Conservation (phyloP, 92 coral and sea anemone genomes). For the Umimayanthus kanabou region DNA sequence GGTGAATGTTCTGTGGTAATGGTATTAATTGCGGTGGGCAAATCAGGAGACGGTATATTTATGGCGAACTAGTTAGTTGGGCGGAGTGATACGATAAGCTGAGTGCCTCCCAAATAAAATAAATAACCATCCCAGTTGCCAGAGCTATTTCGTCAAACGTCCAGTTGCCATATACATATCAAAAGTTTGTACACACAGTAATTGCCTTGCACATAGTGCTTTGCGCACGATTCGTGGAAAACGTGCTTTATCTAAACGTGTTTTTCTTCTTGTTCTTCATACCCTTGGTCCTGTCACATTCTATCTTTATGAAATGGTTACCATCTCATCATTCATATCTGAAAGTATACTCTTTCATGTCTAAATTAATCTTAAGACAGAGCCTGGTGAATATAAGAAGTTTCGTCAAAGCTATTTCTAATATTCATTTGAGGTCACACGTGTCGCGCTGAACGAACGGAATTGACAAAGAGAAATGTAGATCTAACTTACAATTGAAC, state of each 20-base stretch:
- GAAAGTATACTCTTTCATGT: slow-evolving; percentile 2
- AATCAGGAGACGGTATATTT: not conserved
- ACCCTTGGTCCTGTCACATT: slow-evolving; percentile 22
- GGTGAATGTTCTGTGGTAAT: not conserved
- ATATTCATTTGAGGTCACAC: slow-evolving; percentile 31
- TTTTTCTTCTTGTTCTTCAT: not conserved
- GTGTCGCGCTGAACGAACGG: not conserved
- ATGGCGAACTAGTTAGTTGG: slow-evolving; percentile 18
- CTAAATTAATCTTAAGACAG: slow-evolving; percentile 17
- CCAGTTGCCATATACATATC: slow-evolving; percentile 15
- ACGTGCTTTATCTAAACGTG: slow-evolving; percentile 33
- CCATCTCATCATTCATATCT: slow-evolving; percentile 15
- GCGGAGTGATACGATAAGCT: slow-evolving; percentile 21
- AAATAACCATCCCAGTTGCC: not conserved
- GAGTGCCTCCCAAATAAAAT: not conserved
- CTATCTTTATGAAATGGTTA: slow-evolving; percentile 28
- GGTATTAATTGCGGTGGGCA: slow-evolving; percentile 25
- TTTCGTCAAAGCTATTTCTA: not conserved
- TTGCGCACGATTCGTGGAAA: slow-evolving; percentile 24
- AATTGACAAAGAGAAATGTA: slow-evolving; percentile 7
- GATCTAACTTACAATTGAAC: not conserved
- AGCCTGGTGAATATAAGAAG: not conserved
- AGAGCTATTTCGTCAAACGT: slow-evolving; percentile 10
- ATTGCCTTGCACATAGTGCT: slow-evolving; percentile 27
- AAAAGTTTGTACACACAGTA: slow-evolving; percentile 12